These are phyloP conservation scores for Girardia tigrina DNA, from an alignment of 2,888 invertebrate genomes.

Conservation along the genomic window DNA sequence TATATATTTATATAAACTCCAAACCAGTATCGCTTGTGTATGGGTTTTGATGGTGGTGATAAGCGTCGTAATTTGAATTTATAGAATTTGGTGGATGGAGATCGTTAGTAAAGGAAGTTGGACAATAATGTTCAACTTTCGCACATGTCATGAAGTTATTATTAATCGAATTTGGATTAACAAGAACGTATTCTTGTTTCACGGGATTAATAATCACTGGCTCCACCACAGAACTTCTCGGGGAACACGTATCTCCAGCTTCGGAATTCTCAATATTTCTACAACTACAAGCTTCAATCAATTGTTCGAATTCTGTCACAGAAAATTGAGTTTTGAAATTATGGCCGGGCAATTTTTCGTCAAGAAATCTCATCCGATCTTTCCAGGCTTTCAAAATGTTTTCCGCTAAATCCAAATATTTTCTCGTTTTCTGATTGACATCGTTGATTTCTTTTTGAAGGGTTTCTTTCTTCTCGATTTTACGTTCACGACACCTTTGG, in stretches of 20 bases:
- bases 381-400: conserved; percentile 4
- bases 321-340: conserved; percentile 6
- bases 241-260: conserved; percentile 3
- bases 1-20: not conserved
- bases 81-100: not conserved
- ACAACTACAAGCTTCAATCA: not conserved
- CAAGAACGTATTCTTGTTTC: not conserved
- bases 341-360: not conserved
- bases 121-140: not conserved
- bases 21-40: not conserved
- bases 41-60: not conserved
- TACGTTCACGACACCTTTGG: conserved; percentile 33
- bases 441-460: conserved; percentile 30
- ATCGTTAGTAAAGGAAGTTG: not conserved
- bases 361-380: not conserved
- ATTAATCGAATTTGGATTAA: not conserved
- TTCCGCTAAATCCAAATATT: conserved; percentile 12
- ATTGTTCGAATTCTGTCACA: not conserved
- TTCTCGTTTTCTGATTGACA: conserved; percentile 21
- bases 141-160: not conserved
- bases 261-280: not conserved
- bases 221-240: conserved; percentile 8
- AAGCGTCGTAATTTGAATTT: not conserved
- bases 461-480: conserved; percentile 28
- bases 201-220: not conserved